These are phyloP conservation scores for Eulemur albifrons DNA, from an alignment of 2,797 vertebrate species.

Conservation along the genomic window DNA sequence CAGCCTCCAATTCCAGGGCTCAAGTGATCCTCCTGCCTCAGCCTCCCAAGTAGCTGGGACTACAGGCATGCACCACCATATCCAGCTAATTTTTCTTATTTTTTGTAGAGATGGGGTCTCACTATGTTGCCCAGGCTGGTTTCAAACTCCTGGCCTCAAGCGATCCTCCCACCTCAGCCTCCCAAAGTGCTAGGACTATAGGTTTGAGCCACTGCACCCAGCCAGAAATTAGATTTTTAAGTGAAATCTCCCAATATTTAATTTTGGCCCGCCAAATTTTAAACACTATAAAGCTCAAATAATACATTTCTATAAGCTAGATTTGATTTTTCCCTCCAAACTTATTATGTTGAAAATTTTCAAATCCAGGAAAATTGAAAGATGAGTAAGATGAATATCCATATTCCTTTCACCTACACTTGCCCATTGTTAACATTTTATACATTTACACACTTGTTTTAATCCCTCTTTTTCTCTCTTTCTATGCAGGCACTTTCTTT, in stretches of 20 bases:
- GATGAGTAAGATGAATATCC: not conserved
- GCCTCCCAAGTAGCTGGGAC: not conserved
- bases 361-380: slow-evolving; percentile 8
- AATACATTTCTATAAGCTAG: not conserved
- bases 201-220: not conserved
- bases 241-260: not conserved
- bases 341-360: not conserved
- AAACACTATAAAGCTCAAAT: not conserved
- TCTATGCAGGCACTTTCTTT: not conserved
- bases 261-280: not conserved
- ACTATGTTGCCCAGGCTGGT: not conserved
- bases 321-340: not conserved
- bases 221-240: not conserved
- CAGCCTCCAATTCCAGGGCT: not conserved
- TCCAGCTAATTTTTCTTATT: not conserved
- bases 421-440: not conserved
- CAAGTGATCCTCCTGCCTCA: not conserved
- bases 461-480: not conserved
- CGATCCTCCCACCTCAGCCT: not conserved
- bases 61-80: not conserved
- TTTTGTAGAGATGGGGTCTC: not conserved
- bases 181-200: not conserved
- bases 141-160: not conserved
- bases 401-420: not conserved
- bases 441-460: not conserved